Evolutionary conservation across 2,113 vertebrate species (phyloP), one percentile per base, ranked within the genome.

Genomic region (Baryphthengus martii): DNA sequence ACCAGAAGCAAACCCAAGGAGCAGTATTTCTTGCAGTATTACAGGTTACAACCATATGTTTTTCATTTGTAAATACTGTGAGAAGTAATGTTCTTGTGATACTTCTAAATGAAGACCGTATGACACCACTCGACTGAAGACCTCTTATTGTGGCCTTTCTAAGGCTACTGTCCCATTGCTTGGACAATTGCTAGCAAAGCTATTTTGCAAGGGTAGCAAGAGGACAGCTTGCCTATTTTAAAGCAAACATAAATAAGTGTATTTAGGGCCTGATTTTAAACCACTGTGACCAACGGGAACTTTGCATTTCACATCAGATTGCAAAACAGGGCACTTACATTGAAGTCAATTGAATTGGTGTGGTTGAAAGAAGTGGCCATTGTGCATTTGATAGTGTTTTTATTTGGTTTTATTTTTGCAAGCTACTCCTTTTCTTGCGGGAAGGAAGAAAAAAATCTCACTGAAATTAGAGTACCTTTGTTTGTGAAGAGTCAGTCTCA

Each of bases 21-120:
- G 63, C 88, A 94, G 80, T 96, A 94, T 93, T 98, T 96, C 96
- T 97, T 94, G 70, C 91, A 97, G 86, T 90, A 92, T 96, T 98
- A 96, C 95, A 97, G 97, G 96, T 94, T 95, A 92, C 23, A 85
- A 58, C 89, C 97, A 96, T 96, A 50, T 98, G 98, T 80, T 98
- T 98, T 96, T 91, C 89, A 98, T 98, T 98, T 98, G 95, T 93
- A 97, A 97, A 96, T 97, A 95, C 97, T 97, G 96, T 97, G 97
- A 98, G 97, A 98, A 98, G 93, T 96, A 92, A 96, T 97, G 96
- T 97, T 97, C 97, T 97, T 97, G 86, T 97, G 97, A 96, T 98
- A 97, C 97, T 96, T 71, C 86, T 92, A 97, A 98, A 98, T 97
- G 96, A 97, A 77, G 96, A 97, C 97, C 97, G 98, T 94, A 97